phyloP scores from a whole-genome alignment of 2,888 invertebrate genomes.

The Willowsia nigromaculata region DNA sequence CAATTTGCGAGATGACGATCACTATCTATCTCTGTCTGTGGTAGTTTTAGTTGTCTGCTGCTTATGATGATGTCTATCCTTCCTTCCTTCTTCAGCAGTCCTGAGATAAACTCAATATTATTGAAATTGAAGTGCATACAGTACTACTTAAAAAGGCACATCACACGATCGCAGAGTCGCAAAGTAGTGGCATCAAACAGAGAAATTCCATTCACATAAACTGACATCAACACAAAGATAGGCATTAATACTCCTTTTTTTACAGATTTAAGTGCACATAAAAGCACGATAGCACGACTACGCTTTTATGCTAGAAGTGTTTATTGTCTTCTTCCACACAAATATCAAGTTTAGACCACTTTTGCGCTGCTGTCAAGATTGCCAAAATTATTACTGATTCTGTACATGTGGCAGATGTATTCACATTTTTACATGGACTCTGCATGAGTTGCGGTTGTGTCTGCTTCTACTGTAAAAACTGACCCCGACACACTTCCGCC shows the following conservation, averaged over 20 bases:
- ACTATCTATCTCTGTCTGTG: neutral
- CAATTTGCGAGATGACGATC: neutral
- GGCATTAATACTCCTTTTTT: neutral
- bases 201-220: conserved; percentile 12
- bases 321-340: conserved; percentile 7
- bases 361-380: conserved; percentile 54
- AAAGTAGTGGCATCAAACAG: neutral
- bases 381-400: conserved; percentile 54
- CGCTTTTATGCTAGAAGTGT: conserved; percentile 15
- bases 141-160: neutral
- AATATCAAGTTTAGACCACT: conserved; percentile 54
- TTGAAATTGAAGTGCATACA: neutral
- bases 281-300: conserved; percentile 36
- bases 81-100: neutral
- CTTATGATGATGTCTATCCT: neutral
- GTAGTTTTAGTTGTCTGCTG: neutral
- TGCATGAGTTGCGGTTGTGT: too few relatives aligned
- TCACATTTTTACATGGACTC: neutral
- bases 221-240: neutral
- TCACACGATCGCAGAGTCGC: neutral
- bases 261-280: neutral
- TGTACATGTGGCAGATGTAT: neutral
- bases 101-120: neutral
- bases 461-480: conserved; percentile 68
- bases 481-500: conserved; percentile 77